phyloP scores from a whole-genome alignment of 2,113 vertebrate genomes.

The Charadrius vociferus region DNA sequence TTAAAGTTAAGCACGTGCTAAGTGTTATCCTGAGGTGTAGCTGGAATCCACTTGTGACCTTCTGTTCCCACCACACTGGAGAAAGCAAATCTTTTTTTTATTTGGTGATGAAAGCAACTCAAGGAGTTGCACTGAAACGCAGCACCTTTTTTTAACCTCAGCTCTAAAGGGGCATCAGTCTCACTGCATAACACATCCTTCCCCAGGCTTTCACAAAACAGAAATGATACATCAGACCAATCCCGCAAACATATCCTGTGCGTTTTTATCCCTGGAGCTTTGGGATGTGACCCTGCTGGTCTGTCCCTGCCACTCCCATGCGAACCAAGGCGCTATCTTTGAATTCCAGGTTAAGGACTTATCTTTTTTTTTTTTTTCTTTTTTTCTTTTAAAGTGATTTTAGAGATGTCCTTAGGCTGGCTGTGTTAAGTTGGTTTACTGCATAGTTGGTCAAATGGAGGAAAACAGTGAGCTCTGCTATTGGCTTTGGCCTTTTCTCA shows the following conservation, averaged over 20 bases:
- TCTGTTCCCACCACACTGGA: background rate
- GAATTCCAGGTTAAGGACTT: background rate
- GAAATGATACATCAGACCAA: background rate
- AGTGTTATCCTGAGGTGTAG: background rate
- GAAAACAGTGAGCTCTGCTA: background rate
- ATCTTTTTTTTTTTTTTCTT: background rate
- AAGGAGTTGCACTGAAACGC: accelerated
- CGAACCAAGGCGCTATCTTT: background rate
- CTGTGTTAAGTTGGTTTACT: background rate
- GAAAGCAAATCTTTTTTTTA: background rate
- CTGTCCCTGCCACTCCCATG: background rate
- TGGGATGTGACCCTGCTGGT: accelerated
- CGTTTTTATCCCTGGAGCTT: background rate
- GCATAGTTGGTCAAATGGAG: background rate
- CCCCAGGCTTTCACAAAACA: background rate
- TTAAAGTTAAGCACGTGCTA: background rate
- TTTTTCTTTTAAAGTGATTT: background rate
- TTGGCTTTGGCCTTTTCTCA: background rate
- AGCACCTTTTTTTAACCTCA: background rate
- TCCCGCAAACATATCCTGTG: background rate
- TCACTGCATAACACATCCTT: background rate
- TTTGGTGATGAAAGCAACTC: background rate
- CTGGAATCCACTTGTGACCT: background rate
- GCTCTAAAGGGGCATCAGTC: accelerated
- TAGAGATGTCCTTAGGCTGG: background rate